Conservation (phyloP, 2,797 vertebrate genomes). For the Centroberyx gerrardi region DNA sequence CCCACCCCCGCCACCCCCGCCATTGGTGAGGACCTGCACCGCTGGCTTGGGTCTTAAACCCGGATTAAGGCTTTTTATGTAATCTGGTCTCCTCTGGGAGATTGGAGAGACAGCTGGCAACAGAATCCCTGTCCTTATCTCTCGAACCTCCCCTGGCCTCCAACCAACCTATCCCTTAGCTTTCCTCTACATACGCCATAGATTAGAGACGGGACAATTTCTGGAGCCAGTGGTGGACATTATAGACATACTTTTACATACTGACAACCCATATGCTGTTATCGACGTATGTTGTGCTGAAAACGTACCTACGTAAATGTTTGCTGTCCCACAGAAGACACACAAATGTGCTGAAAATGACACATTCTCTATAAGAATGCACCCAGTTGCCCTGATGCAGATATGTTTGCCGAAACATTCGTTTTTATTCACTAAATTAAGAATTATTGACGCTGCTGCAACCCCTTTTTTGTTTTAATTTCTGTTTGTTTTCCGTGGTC, state of each 20-base stretch:
- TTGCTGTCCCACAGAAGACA: not conserved
- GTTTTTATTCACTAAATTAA: not conserved
- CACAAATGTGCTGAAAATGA: not conserved
- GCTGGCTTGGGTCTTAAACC: constrained; percentile 81
- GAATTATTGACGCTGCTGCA: not conserved
- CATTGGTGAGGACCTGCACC: constrained; percentile 71
- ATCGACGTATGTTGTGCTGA: too few species aligned
- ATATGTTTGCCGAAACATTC: not conserved
- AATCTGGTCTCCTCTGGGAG: constrained; percentile 86
- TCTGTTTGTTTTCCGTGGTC: not conserved
- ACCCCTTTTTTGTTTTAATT: too few species aligned
- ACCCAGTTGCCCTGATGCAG: not conserved
- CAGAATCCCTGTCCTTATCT: constrained; percentile 81
- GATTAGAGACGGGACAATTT: constrained; percentile 59
- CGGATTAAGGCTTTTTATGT: constrained; percentile 86
- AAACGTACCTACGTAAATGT: too few species aligned
- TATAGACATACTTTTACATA: not conserved
- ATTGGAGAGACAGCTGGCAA: constrained; percentile 87
- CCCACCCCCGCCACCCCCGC: constrained; percentile 36
- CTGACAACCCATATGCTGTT: too few species aligned
- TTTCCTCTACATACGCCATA: constrained; percentile 40
- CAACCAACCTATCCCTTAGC: constrained; percentile 43
- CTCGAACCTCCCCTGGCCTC: constrained; percentile 69
- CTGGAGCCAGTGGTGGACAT: constrained; percentile 10
- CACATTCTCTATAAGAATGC: not conserved